Base-by-base conservation (phyloP, 1,140 invertebrate species). In the Geopemphigus sp. region DNA sequence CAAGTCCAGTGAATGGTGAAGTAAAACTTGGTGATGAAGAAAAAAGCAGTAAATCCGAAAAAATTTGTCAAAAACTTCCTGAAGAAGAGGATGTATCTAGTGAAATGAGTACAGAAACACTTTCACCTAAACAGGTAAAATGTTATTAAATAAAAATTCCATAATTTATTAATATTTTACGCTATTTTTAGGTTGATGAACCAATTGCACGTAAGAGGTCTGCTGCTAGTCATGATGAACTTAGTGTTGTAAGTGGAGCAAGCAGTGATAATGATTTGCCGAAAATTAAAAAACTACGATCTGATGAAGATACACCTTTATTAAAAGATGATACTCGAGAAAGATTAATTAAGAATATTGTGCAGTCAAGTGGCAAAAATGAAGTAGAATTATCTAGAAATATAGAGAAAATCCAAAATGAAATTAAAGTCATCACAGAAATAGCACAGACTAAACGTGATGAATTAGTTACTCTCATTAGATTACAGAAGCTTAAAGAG, bases 401-500 rank as follows among this genome's bases (percentile, higher is more conserved):
- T 63, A 47, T 78, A 24, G 74, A 78, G 15, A 78, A 78, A 78
- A 61, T 78, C 47, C 74, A 78, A 63, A 78, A 78, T 50, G 74
- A 78, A 61, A 78, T 78, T 50, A 78, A 78, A 59, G 74, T 78
- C 2, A 78, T 78, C 22, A 78, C 74, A 5, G 74, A 78, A 50
- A 78, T 78, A 63, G 74, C 74, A 14, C 74, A 78, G 17, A 78
- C 56, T n/a, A 78, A 78, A 78, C 74, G 74, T 47, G 74, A 78
- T 11, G 74, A 78, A 12, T 45, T 78, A 14, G 74, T 78, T 10
- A 78, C 74, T n/a, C 45, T 78, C 12, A 78, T 78, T 12, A 78
- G 74, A 19, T 63, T 78, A 47, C 74, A 78, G 50, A 78, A 78
- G 19, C 74, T 78, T 12, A 78, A 78, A 47, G 74, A 78, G 4